Percentiles rank a stretch among this genome's conserved stretches.
phyloP scores from a whole-genome alignment of 1,140 invertebrate species.

The Holcopasites calliopsidis region DNA sequence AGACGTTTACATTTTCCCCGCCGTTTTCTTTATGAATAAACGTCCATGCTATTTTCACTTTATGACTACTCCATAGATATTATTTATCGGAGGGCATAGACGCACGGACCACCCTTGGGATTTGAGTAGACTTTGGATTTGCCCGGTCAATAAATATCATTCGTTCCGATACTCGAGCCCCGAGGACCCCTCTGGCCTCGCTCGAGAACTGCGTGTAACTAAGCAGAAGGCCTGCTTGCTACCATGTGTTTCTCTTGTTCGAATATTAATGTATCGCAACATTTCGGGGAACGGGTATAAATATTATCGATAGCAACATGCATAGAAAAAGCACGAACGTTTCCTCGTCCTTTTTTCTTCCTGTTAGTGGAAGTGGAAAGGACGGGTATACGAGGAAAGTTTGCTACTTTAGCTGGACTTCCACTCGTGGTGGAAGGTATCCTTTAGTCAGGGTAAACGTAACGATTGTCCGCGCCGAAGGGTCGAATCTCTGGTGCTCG shows the following conservation, averaged over 20 bases:
- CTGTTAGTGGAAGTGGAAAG: too few relatives aligned
- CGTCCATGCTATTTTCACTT: constrained; percentile 65
- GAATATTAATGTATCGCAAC: constrained; percentile 30
- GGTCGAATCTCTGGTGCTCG: constrained; percentile 41
- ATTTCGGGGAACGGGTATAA: not conserved
- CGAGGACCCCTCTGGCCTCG: constrained; percentile 57
- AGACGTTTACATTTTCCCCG: constrained; percentile 39
- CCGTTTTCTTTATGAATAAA: constrained; percentile 45
- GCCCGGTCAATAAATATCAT: constrained; percentile 78
- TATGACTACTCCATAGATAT: constrained; percentile 63
- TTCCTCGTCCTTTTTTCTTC: too few relatives aligned
- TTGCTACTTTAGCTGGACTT: too few relatives aligned
- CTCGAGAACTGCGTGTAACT: constrained; percentile 67
- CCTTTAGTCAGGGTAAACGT: constrained; percentile 42
- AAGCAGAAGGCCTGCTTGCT: constrained; percentile 67
- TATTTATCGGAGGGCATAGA: constrained; percentile 67
- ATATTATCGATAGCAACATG: too few relatives aligned
- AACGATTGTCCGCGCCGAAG: constrained; percentile 48
- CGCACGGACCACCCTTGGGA: constrained; percentile 75
- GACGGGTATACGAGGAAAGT: too few relatives aligned
- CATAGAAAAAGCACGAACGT: too few relatives aligned
- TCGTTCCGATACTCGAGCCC: constrained; percentile 77
- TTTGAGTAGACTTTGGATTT: constrained; percentile 76
- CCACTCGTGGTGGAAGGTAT: constrained; percentile 25
- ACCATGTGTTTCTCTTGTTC: constrained; percentile 62